Evolutionary conservation across 2,797 vertebrate species (phyloP), one percentile per base, ranked within the genome.

Genomic region (Coendou prehensilis): DNA sequence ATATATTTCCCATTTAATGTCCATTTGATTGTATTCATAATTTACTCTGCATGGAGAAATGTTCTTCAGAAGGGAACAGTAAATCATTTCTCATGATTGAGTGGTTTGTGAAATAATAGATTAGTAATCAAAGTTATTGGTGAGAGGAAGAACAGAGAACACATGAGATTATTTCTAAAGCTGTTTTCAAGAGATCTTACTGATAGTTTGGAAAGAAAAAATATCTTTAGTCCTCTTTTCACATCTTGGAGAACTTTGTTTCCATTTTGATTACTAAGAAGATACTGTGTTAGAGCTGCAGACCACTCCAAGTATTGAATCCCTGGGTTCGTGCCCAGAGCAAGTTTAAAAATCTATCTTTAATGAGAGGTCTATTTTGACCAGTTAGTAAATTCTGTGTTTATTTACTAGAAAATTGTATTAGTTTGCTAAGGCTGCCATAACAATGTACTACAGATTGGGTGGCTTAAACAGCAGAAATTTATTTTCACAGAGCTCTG

Each of bases 181-280:
- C 47, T 87, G 6, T 95, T 96, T 92, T 89, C 54, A 84, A 81
- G 59, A 56, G 76, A 6, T 56, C 89, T 95, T 67, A 86, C 18
- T 78, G 92, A 86, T 26, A 79, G 33, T 75, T 91, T 63, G 56
- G 52, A 89, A 85, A 50, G 23, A 47, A 85, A 81, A 91, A 79
- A 85, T 52, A 59, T 37, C 37, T 45, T 0, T 83, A 67, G 4
- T 82, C 14, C 3, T 91, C 15, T 45, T 93, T 91, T 87, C 14
- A 54, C 3, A 41, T 87, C 11, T 83, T 64, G 52, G 30, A 91
- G 69, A 91, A 78, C 1, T 86, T 89, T 52, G 33, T 92, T 90
- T 82, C 47, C 18, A 8, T 59, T 89, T 93, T 82, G 67, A 33
- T 81, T 89, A 47, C 79, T 78, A 4, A 67, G 84, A 85, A 64